Evolutionary conservation across 2,888 invertebrate species (phyloP), one percentile per base, ranked within the genome.

Genomic region (Polylopha cassiicola): DNA sequence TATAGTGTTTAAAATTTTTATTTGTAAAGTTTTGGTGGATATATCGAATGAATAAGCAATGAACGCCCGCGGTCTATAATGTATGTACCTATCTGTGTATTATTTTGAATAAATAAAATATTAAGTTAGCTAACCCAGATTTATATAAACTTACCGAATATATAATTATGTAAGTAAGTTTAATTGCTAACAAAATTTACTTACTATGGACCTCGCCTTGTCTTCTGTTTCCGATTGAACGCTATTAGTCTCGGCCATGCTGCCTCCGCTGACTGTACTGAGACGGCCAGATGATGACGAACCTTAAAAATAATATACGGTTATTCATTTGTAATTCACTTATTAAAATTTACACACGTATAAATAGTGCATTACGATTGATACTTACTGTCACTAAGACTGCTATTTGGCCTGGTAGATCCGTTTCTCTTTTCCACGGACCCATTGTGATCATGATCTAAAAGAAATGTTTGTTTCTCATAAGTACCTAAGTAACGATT

Each of bases 201-300:
- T 80, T 65, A 84, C 84, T 53, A 84, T 76, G 26, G 85, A 84
- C 46, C 84, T 69, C 5, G 82, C 73, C 52, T 92, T 89, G 37
- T 94, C 94, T 47, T 95, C 95, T 36, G 90, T 89, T 66, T 95
- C 95, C 0, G 95, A 95, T 62, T 94, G 94, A 0, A 94, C 93
- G 37, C 95, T 94, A 60, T 93, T 94, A 2, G 84, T 79, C 57
- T 95, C 95, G 0, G 93, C 93, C 0, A 93, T 86, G 55, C 94
- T 94, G 17, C 91, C 90, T 2, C 92, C 93, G 54, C 94, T 94
- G 5, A 92, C 92, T 2, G 93, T 94, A 58, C 95, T 95, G 66
- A 94, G 88, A 6, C 94, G 88, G 0, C 94, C 94, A 0, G 94
- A 94, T 0, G 94, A 94, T 0, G 94, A 94, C 0, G 93, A 93